These are phyloP conservation scores for Scolopax rusticola DNA, from an alignment of 2,797 vertebrate species.

Conservation along the genomic window DNA sequence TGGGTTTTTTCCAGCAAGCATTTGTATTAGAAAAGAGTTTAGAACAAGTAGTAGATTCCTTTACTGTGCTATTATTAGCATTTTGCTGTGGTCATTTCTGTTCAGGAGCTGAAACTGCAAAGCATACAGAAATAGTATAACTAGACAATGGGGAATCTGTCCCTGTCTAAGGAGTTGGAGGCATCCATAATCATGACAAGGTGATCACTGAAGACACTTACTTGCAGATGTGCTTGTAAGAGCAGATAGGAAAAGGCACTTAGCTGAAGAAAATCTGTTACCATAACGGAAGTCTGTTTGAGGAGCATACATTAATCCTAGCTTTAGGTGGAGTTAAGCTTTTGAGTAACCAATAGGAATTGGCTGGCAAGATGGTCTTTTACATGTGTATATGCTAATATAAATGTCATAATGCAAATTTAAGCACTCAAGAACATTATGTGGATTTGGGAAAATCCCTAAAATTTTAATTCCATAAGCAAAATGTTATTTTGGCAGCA, in stretches of 20 bases:
- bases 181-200: not conserved
- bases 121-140: not conserved
- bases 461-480: slow-evolving; percentile 78
- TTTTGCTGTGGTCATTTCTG: not conserved
- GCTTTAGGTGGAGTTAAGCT: slow-evolving; percentile 61
- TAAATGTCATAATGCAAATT: slow-evolving; percentile 70
- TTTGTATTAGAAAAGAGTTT: not conserved
- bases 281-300: slow-evolving; percentile 8
- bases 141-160: not conserved
- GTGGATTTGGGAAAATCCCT: slow-evolving; percentile 77
- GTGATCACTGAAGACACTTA: not conserved
- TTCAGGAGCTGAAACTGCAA: not conserved
- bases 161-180: not conserved
- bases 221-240: not conserved
- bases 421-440: slow-evolving; percentile 67
- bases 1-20: not conserved
- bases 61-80: not conserved
- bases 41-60: not conserved
- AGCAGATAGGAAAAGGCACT: slow-evolving; percentile 34
- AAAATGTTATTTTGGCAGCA: slow-evolving; percentile 80
- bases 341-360: slow-evolving; percentile 27
- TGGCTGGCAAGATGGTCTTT: slow-evolving; percentile 42
- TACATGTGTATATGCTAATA: slow-evolving; percentile 67
- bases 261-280: slow-evolving; percentile 24
- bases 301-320: slow-evolving; percentile 47